Conservation (phyloP, 2,888 invertebrate genomes). For the Chalcis sispes region DNA sequence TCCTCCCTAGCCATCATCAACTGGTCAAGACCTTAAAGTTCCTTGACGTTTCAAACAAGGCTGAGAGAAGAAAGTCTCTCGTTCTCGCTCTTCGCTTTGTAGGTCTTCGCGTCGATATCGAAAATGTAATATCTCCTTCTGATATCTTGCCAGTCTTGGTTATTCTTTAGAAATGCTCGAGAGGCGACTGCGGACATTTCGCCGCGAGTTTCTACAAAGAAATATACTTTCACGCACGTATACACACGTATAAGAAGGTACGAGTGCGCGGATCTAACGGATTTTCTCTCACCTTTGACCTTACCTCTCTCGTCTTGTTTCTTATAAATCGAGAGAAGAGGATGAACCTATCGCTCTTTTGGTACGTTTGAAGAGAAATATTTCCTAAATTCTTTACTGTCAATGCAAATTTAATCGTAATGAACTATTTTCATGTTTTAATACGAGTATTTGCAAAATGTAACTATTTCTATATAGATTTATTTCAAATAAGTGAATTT, state of each 20-base stretch:
- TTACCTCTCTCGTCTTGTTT: conserved; percentile 16
- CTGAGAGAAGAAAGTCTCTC: neutral
- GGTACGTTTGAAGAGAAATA: neutral
- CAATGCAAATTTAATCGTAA: conserved; percentile 5
- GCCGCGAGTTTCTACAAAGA: too few species aligned
- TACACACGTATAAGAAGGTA: neutral
- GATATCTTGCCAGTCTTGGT: conserved; percentile 27
- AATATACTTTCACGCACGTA: neutral
- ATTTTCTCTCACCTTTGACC: conserved; percentile 50
- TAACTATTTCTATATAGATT: too few species aligned
- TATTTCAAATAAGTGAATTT: too few species aligned
- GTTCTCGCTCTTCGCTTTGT: too few species aligned
- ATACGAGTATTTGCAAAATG: too few species aligned
- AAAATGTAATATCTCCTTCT: conserved; percentile 27
- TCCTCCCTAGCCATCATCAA: neutral
- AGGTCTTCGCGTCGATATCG: conserved; percentile 42
- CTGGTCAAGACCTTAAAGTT: neutral
- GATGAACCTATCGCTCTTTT: conserved; percentile 9
- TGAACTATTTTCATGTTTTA: too few species aligned
- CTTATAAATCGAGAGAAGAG: conserved; percentile 4
- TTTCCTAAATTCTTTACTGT: conserved; percentile 31
- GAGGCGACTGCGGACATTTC: conserved; percentile 38
- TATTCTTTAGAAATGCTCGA: conserved; percentile 34
- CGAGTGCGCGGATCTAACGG: conserved; percentile 38
- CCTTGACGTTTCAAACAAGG: neutral